Evolutionary conservation across 2,797 vertebrate species (phyloP).

Genomic region (Crossoptilon crossoptilon): DNA sequence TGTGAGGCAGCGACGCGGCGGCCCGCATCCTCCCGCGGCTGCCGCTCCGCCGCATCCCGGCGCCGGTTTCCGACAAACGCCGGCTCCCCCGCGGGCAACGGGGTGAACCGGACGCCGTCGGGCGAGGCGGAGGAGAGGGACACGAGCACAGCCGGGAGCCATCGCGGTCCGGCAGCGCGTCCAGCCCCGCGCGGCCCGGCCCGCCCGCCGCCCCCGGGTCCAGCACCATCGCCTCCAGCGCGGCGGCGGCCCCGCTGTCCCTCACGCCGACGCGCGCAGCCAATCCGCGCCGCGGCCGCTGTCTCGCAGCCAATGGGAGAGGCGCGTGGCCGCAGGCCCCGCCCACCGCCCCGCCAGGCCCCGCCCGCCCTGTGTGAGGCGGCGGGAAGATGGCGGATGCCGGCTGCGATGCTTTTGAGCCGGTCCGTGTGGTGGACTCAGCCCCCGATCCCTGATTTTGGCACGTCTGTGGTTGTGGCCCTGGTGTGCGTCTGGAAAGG

Average conservation of each 20-base stretch:
- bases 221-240: conserved; percentile 86
- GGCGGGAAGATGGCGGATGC: background rate
- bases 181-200: conserved; percentile 64
- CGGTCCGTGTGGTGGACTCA: too few relatives aligned
- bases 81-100: conserved; percentile 58
- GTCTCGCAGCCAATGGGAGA: background rate
- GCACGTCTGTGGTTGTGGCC: too few relatives aligned
- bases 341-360: background rate
- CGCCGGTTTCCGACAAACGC: conserved; percentile 74
- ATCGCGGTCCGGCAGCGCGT: conserved; percentile 47
- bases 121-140: conserved; percentile 10
- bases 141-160: conserved; percentile 26
- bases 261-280: background rate
- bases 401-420: background rate
- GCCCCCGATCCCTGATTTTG: background rate
- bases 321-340: background rate
- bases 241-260: background rate
- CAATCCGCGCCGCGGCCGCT: background rate
- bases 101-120: conserved; percentile 19
- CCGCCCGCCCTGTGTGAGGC: background rate
- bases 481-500: too few relatives aligned
- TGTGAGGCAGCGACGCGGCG: conserved; percentile 91
- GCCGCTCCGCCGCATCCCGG: conserved; percentile 89
- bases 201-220: conserved; percentile 85
- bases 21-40: conserved; percentile 83